phyloP scores from a whole-genome alignment of 2,113 vertebrate species.

The Mellivora capensis region DNA sequence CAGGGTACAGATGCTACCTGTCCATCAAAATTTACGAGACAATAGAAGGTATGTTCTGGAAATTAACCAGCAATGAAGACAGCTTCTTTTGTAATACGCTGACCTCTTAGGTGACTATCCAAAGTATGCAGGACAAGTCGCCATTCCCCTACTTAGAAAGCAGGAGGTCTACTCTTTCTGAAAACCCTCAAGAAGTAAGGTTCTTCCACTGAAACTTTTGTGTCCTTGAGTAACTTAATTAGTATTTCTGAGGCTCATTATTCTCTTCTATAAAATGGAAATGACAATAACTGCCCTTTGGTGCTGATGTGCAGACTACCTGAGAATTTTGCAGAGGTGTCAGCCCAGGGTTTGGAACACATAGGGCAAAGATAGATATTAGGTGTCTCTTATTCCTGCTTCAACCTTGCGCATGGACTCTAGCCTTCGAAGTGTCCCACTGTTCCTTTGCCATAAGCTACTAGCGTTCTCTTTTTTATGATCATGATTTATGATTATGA shows the following conservation, averaged over 20 bases:
- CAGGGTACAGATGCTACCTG: background rate
- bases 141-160: background rate
- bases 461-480: background rate
- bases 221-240: background rate
- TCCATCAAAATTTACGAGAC: background rate
- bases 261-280: background rate
- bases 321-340: background rate
- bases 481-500: too few species aligned
- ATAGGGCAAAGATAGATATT: background rate
- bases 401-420: background rate
- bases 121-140: background rate
- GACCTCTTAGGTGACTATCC: background rate
- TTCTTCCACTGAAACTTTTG: background rate
- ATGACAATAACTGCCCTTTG: background rate
- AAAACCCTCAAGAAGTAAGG: background rate
- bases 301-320: too few species aligned
- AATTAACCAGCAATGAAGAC: background rate
- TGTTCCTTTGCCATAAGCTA: background rate
- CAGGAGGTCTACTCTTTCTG: background rate
- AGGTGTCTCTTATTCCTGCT: background rate
- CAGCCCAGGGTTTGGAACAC: background rate
- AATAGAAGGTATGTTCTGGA: background rate
- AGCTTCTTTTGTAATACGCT: background rate
- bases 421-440: background rate
- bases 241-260: background rate